Percentiles rank a stretch among this genome's conserved stretches.
Evolutionary conservation across 2,113 vertebrate genomes (phyloP).

Genomic region (Haemorhous mexicanus): DNA sequence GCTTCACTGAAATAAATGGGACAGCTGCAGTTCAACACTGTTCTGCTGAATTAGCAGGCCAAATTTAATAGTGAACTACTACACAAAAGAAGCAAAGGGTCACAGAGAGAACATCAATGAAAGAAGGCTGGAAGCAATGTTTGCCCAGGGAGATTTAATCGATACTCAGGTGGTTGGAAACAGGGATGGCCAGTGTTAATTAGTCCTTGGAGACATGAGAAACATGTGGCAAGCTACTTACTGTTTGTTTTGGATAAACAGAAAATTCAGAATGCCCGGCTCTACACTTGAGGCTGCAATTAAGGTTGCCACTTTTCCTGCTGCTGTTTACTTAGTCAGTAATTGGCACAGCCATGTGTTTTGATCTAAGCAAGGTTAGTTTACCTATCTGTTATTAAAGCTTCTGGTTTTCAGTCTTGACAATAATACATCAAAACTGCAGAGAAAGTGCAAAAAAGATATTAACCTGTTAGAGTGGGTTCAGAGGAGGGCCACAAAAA

Average conservation of each 20-base stretch:
- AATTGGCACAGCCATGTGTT: background rate
- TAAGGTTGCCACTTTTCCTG: constrained; percentile 10
- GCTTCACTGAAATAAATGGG: background rate
- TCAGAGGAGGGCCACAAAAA: background rate
- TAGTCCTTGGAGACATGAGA: constrained; percentile 32
- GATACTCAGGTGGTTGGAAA: background rate
- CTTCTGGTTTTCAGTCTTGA: background rate
- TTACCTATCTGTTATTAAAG: background rate
- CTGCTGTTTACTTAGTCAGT: background rate
- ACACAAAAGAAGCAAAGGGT: background rate
- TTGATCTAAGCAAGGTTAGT: background rate
- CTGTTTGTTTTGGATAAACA: constrained; percentile 25
- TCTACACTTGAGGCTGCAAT: constrained; percentile 4
- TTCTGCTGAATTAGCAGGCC: background rate
- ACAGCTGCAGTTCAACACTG: background rate
- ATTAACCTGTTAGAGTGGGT: rapidly evolving
- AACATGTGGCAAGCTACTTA: constrained; percentile 27
- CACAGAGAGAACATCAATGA: background rate
- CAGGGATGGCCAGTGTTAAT: constrained; percentile 28
- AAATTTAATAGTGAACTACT: background rate
- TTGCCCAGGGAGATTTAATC: constrained; percentile 9
- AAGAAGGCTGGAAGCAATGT: background rate
- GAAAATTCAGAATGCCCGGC: background rate
- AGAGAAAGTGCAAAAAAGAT: background rate
- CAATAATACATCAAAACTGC: background rate